phyloP scores from a whole-genome alignment of 2,797 vertebrate genomes.

The Columba guinea region DNA sequence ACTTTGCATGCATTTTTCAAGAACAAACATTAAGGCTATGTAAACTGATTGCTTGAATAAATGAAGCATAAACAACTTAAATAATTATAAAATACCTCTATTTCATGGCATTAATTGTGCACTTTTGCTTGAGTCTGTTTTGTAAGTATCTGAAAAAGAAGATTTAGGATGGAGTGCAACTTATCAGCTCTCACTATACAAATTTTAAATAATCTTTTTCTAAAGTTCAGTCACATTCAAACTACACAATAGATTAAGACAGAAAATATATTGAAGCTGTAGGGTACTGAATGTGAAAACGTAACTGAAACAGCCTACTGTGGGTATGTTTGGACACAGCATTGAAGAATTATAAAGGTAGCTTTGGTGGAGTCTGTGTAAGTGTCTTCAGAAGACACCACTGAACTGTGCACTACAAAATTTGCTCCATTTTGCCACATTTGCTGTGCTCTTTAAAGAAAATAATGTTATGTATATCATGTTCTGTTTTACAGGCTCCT shows the following conservation, averaged over 20 bases:
- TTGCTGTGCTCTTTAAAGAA: background rate
- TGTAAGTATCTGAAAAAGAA: background rate
- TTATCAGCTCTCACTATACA: background rate
- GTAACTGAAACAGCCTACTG: background rate
- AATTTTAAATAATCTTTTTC: background rate
- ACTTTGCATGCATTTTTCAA: background rate
- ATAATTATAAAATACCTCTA: background rate
- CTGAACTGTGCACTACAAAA: background rate
- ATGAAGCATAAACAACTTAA: background rate
- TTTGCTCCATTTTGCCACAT: background rate
- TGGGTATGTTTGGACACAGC: background rate
- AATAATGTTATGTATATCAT: background rate
- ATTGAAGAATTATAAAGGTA: background rate
- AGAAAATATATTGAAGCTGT: background rate
- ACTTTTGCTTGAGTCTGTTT: background rate
- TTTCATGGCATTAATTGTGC: background rate
- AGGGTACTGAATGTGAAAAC: background rate
- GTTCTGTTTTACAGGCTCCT: background rate
- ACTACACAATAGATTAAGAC: background rate
- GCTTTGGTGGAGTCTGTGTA: background rate
- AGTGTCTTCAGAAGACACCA: background rate
- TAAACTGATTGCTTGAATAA: background rate
- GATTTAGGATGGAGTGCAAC: background rate
- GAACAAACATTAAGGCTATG: background rate
- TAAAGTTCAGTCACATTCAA: background rate